Evolutionary conservation across 2,113 vertebrate species (phyloP).

Genomic region (Dipodomys stephensi): DNA sequence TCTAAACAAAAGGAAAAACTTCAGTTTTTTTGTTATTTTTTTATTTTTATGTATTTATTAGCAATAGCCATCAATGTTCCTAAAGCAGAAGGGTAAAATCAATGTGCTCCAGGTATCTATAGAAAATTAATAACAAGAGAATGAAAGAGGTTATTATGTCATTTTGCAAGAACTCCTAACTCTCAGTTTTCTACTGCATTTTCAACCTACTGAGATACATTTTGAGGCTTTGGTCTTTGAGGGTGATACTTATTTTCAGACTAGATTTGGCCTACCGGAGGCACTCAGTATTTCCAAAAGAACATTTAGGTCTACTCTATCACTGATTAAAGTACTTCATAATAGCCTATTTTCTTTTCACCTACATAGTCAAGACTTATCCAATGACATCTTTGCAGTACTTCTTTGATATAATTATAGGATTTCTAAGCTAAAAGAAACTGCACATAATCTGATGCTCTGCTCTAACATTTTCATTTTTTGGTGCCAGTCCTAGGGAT

Average conservation of each 20-base stretch:
- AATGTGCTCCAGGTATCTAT: background rate
- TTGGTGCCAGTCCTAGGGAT: background rate
- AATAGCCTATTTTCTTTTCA: conserved; percentile 54
- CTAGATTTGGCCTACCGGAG: conserved; percentile 17
- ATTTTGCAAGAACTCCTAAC: conserved; percentile 43
- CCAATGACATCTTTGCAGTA: conserved; percentile 24
- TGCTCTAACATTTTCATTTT: background rate
- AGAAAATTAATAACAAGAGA: conserved; percentile 32
- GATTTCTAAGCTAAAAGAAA: conserved; percentile 48
- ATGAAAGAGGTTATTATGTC: conserved; percentile 22
- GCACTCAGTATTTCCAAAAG: conserved; percentile 50
- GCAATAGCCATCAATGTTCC: conserved; percentile 35
- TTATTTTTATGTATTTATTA: conserved; percentile 44
- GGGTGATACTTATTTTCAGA: conserved; percentile 58
- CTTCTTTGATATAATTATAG: conserved; percentile 33
- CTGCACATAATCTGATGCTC: background rate
- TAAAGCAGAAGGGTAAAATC: conserved; percentile 33
- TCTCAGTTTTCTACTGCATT: conserved; percentile 33
- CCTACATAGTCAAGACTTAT: conserved; percentile 17
- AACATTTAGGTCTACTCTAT: conserved; percentile 10
- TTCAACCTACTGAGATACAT: conserved; percentile 11
- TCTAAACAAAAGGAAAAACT: conserved; percentile 11
- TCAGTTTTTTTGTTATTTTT: background rate
- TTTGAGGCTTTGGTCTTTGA: conserved; percentile 30
- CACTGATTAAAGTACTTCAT: conserved; percentile 34